Evolutionary conservation across 2,888 invertebrate species (phyloP), one percentile per base, ranked within the genome.

Genomic region (Seira ritae): DNA sequence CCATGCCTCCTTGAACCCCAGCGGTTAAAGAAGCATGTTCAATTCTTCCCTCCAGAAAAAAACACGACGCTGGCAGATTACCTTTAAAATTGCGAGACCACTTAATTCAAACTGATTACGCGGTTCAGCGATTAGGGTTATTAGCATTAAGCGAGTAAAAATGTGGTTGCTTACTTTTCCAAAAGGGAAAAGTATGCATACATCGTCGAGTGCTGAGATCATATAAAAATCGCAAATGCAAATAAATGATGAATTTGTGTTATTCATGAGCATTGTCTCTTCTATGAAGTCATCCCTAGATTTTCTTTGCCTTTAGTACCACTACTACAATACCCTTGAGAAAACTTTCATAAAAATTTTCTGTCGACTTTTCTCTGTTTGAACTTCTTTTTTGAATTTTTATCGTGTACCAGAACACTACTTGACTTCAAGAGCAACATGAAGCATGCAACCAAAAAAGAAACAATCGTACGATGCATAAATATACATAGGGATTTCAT

Each of bases 211-310:
- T n/a, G n/a, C n/a, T 42, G 42, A 42, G 42, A 42, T 42, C 42
- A 42, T 42, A 12, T 42, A 12, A n/a, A n/a, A 42, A 42, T 19
- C 46, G 2, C 46, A 20, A 70, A 46, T 70, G 50, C 70, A 46
- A 70, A 70, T n/a, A n/a, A n/a, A n/a, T n/a, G n/a, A n/a, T 70
- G 46, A 70, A 46, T 4, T 19, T 70, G 46, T 70, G 70, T 37
- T 70, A 70, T 70, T 70, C 50, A 46, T 42, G 70, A 70, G 46
- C 70, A 46, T 70, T 46, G 19, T 70, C 19, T 22, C 42, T 12
- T 20, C 20, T 22, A 42, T 31, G 37, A 20, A 12, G 15, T 17
- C 24, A 24, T 68, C 24, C 68, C 31, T 1, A 4, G 8, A 24
- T 68, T 68, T 15, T 31, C 15, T 17, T 22, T n/a, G n/a, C n/a